A percentile compares a stretch with the other conserved stretches of the same genome.
Evolutionary conservation across 2,888 invertebrate species (phyloP).

Genomic region (Leptinotarsa peninsularis): DNA sequence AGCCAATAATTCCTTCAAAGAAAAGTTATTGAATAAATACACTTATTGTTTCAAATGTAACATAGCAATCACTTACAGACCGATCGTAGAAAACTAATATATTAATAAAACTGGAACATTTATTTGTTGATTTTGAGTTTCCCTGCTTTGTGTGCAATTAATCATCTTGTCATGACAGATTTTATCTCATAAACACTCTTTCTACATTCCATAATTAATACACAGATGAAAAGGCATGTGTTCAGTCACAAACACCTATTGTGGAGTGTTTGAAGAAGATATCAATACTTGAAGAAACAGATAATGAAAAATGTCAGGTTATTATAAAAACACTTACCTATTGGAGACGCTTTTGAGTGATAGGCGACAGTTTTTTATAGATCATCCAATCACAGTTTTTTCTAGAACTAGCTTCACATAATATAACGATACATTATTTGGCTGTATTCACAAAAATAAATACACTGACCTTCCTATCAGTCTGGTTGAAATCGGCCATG

Average conservation of each 20-base stretch:
- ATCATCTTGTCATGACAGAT: neutral
- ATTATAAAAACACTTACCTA: slow-evolving; percentile 6
- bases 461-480: slow-evolving; percentile 13
- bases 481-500: slow-evolving; percentile 16
- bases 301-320: slow-evolving; percentile 9
- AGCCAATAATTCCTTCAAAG: too few relatives aligned
- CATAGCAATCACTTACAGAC: too few relatives aligned
- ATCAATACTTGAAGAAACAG: neutral
- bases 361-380: neutral
- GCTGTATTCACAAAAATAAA: slow-evolving; percentile 2
- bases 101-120: neutral
- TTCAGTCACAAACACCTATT: neutral
- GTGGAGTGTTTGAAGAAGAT: too few relatives aligned
- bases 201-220: neutral
- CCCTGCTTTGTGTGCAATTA: slow-evolving; percentile 3
- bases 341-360: slow-evolving; percentile 13
- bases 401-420: slow-evolving; percentile 18
- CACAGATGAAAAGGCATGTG: neutral
- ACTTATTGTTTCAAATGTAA: too few relatives aligned
- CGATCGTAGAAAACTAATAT: neutral
- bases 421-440: slow-evolving; percentile 13
- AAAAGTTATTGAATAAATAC: too few relatives aligned
- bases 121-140: neutral
- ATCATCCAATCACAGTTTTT: slow-evolving; percentile 7
- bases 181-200: neutral